phyloP scores from a whole-genome alignment of 2,888 invertebrate genomes.

The Synergus japonicus region DNA sequence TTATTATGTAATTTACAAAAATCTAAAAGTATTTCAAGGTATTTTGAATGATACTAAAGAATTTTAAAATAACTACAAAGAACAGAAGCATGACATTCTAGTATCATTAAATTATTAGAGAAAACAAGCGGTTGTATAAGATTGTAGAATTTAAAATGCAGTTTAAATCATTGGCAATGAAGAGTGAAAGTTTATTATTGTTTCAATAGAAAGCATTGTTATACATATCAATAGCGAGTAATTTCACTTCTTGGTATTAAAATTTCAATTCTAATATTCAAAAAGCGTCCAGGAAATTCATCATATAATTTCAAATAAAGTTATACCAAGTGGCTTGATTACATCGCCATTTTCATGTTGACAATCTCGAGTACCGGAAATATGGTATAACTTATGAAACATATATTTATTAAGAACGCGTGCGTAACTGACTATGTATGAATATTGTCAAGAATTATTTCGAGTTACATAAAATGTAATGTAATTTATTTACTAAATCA shows the following conservation, averaged over 20 bases:
- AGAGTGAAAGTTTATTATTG: slow-evolving; percentile 17
- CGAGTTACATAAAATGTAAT: slow-evolving; percentile 4
- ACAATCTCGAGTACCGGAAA: slow-evolving; percentile 35
- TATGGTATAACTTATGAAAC: background rate
- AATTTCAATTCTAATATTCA: slow-evolving; percentile 1
- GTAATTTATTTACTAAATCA: background rate
- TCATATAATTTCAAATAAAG: slow-evolving; percentile 13
- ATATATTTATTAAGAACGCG: background rate
- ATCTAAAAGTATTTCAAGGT: no score
- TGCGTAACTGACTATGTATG: background rate
- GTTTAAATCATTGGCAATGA: background rate
- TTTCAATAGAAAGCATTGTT: slow-evolving; percentile 11
- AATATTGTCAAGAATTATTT: background rate
- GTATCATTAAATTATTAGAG: background rate
- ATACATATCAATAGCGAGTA: slow-evolving; percentile 17
- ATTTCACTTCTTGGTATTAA: slow-evolving; percentile 27
- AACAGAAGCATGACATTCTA: background rate
- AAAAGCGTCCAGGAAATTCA: background rate
- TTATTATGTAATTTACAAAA: no score
- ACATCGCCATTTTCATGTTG: slow-evolving; percentile 35
- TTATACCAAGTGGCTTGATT: slow-evolving; percentile 14
- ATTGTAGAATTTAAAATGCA: background rate
- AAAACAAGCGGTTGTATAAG: background rate
- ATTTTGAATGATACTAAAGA: no score
- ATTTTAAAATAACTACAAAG: no score